Percentiles rank a stretch among this genome's conserved stretches.
Conservation (phyloP, 1,140 invertebrate species). For the Heliothis virescens region DNA sequence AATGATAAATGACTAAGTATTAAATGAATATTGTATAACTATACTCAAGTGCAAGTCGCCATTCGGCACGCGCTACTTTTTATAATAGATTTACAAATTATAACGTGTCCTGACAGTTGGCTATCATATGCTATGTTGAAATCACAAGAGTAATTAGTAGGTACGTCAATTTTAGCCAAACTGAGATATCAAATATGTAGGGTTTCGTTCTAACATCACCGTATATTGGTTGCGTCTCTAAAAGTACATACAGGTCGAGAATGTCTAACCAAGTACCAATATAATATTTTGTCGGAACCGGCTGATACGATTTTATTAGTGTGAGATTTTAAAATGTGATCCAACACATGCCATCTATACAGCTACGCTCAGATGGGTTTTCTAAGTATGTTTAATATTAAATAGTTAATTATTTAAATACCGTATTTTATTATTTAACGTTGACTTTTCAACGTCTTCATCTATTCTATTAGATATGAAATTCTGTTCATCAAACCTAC, state of each 20-base stretch:
- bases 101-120: conserved; percentile 28
- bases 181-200: neutral
- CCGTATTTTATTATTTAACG: neutral
- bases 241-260: no score
- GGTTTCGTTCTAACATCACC: no score
- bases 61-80: conserved; percentile 24
- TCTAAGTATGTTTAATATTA: conserved; percentile 15
- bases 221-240: no score
- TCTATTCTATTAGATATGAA: neutral
- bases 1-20: conserved; percentile 40
- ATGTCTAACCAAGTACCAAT: no score
- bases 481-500: neutral
- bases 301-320: no score
- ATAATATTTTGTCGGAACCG: no score
- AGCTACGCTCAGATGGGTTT: neutral
- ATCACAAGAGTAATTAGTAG: conserved; percentile 4
- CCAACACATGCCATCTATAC: neutral
- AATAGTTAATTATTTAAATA: conserved; percentile 1
- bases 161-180: conserved; percentile 10
- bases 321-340: conserved; percentile 2
- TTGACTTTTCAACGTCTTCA: neutral
- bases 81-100: conserved; percentile 33
- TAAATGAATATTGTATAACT: conserved; percentile 42
- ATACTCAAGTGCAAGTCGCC: conserved; percentile 6
- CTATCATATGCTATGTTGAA: conserved; percentile 35